Percentiles rank a stretch among this genome's conserved stretches.
Evolutionary conservation across 92 coral and sea anemone species (phyloP).

Genomic region (Phymanthus crucifer): DNA sequence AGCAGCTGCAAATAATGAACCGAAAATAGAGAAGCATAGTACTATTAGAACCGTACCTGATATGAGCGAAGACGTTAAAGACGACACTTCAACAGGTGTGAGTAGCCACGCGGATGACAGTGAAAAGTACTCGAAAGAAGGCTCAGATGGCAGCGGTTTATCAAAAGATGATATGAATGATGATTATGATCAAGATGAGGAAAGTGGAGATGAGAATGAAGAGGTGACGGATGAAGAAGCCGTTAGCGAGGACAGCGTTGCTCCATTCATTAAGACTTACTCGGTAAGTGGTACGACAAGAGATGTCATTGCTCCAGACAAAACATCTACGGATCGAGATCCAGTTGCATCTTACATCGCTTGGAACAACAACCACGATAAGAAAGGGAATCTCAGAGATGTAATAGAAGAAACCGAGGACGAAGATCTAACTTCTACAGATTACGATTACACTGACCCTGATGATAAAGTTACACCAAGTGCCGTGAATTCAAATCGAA

Average conservation of each 20-base stretch:
- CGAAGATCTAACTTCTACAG: background rate
- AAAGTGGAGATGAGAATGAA: background rate
- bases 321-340: background rate
- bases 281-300: background rate
- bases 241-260: slow-evolving; percentile 8
- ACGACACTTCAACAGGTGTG: background rate
- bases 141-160: background rate
- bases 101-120: background rate
- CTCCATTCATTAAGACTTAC: background rate
- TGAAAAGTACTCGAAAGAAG: background rate
- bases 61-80: background rate
- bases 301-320: background rate
- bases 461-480: background rate
- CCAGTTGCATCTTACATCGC: slow-evolving; percentile 20
- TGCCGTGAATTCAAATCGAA: background rate
- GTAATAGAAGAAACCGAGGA: background rate
- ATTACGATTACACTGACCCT: background rate
- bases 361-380: background rate
- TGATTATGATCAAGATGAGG: slow-evolving; percentile 7
- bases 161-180: background rate
- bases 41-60: background rate
- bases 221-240: background rate
- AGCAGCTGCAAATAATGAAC: background rate
- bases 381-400: slow-evolving; percentile 4
- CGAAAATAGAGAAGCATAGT: background rate